These are phyloP conservation scores for Papilio helenus DNA, from an alignment of 1,140 invertebrate genomes.

Conservation along the genomic window DNA sequence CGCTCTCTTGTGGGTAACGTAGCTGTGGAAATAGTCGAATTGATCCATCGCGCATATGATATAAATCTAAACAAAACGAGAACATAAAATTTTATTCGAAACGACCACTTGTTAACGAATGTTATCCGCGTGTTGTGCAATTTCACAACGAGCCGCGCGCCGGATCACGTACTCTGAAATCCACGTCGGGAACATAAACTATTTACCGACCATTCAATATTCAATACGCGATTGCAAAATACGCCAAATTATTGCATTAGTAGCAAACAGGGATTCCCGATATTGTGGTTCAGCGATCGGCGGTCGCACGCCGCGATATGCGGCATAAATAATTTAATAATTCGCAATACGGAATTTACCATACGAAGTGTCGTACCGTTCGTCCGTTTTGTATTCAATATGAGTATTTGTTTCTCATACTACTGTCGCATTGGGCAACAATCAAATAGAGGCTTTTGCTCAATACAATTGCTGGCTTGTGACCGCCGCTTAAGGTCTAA, in stretches of 20 bases:
- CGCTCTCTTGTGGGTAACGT: slow-evolving; percentile 25
- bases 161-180: slow-evolving; percentile 80
- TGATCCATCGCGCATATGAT: slow-evolving; percentile 63
- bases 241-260: slow-evolving; percentile 83
- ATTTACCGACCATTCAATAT: slow-evolving; percentile 82
- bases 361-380: slow-evolving; percentile 79
- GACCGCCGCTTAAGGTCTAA: slow-evolving; percentile 61
- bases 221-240: slow-evolving; percentile 82
- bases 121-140: slow-evolving; percentile 72
- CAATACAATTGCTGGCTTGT: slow-evolving; percentile 66
- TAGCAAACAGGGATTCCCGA: slow-evolving; percentile 81
- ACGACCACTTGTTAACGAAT: slow-evolving; percentile 74
- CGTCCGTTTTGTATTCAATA: slow-evolving; percentile 80
- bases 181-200: slow-evolving; percentile 80
- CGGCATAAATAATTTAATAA: slow-evolving; percentile 83
- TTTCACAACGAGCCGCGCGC: slow-evolving; percentile 74
- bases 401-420: slow-evolving; percentile 83
- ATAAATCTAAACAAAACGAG: slow-evolving; percentile 71
- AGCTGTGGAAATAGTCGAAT: slow-evolving; percentile 53
- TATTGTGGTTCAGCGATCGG: slow-evolving; percentile 81
- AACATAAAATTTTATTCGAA: slow-evolving; percentile 74
- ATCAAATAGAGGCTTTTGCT: slow-evolving; percentile 61
- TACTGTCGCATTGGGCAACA: slow-evolving; percentile 79
- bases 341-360: slow-evolving; percentile 83
- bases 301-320: slow-evolving; percentile 74